phyloP scores from a whole-genome alignment of 2,797 vertebrate genomes.

The Molossus alvarezi region DNA sequence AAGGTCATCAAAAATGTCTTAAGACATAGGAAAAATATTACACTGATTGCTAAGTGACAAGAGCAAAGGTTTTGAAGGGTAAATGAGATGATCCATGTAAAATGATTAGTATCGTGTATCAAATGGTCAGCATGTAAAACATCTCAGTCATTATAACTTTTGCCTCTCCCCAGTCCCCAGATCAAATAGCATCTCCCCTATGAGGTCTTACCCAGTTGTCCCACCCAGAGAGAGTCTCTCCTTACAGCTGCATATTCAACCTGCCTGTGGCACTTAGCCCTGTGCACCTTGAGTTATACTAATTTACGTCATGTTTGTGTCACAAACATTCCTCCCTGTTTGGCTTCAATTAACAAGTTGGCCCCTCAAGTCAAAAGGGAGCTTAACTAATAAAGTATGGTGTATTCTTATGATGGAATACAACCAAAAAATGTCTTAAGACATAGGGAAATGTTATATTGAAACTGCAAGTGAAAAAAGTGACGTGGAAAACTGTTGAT shows the following conservation, averaged over 20 bases:
- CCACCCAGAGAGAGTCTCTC: background rate
- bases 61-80: background rate
- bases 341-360: slow-evolving; percentile 3
- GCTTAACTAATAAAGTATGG: background rate
- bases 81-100: background rate
- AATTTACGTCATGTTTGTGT: background rate
- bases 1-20: background rate
- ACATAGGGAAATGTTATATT: background rate
- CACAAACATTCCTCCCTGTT: background rate
- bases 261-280: background rate
- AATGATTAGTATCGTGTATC: background rate
- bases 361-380: slow-evolving; percentile 43
- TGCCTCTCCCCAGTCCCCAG: background rate
- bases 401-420: background rate
- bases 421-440: background rate
- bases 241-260: background rate
- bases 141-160: background rate
- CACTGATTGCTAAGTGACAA: background rate
- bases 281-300: background rate
- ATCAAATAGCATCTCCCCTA: background rate
- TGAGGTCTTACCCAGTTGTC: background rate
- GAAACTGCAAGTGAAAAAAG: background rate
- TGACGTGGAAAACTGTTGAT: background rate
- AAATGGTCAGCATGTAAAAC: background rate
- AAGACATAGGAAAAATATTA: background rate